Conservation (phyloP, 2,113 vertebrate species). For the Solea senegalensis region DNA sequence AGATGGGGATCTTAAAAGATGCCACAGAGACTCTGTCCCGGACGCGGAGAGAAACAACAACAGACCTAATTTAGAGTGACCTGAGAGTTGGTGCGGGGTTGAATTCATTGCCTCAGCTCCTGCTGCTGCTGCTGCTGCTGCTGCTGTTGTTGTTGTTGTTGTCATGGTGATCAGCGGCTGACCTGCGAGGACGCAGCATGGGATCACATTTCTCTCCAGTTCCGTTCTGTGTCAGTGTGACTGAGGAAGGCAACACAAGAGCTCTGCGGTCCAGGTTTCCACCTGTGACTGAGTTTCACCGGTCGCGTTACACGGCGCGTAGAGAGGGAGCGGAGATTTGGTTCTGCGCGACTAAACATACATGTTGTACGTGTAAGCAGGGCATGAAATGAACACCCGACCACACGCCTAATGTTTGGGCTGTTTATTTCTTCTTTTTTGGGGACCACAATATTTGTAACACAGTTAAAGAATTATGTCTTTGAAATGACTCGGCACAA, state of each 20-base stretch:
- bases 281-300: constrained; percentile 26
- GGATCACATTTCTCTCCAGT: constrained; percentile 52
- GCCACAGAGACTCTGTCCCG: neutral
- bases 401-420: no score
- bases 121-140: neutral
- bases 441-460: no score
- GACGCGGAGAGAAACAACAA: neutral
- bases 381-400: no score
- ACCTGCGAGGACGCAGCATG: neutral
- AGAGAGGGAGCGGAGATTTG: constrained; percentile 25
- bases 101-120: neutral
- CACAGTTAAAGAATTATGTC: no score
- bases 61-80: constrained; percentile 39
- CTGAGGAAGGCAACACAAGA: constrained; percentile 31
- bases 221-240: constrained; percentile 23
- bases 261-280: constrained; percentile 50
- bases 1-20: constrained; percentile 6
- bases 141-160: constrained; percentile 4
- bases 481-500: no score
- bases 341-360: constrained; percentile 11
- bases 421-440: no score
- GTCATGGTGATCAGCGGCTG: constrained; percentile 21
- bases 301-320: constrained; percentile 45
- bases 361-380: constrained; percentile 7
- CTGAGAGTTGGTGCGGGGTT: constrained; percentile 21